phyloP scores from a whole-genome alignment of 2,888 invertebrate genomes.

The Euplagia quadripunctaria region DNA sequence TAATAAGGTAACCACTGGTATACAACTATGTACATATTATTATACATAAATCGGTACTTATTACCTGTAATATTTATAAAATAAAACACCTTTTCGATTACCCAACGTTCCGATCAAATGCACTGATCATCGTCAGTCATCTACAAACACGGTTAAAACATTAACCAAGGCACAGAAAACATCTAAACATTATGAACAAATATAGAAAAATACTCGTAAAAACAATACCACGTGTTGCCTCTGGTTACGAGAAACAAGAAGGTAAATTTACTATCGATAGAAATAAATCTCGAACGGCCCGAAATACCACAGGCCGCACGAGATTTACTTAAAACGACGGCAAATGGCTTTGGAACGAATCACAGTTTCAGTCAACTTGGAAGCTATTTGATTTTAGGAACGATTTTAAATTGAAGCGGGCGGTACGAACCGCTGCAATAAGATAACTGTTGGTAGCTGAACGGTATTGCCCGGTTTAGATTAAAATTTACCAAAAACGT shows the following conservation, averaged over 20 bases:
- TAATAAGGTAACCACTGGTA: too few relatives aligned
- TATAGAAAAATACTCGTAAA: not conserved
- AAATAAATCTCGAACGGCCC: slow-evolving; percentile 80
- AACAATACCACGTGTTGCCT: slow-evolving; percentile 18
- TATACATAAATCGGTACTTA: too few relatives aligned
- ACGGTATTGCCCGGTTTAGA: slow-evolving; percentile 46
- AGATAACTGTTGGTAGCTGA: slow-evolving; percentile 51
- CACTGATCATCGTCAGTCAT: too few relatives aligned
- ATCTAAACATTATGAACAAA: not conserved
- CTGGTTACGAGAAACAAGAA: slow-evolving; percentile 12
- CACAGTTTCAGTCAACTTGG: slow-evolving; percentile 15
- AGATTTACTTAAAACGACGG: slow-evolving; percentile 81
- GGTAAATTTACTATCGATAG: slow-evolving; percentile 57
- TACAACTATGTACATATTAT: too few relatives aligned
- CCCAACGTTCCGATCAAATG: too few relatives aligned
- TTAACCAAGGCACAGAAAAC: not conserved
- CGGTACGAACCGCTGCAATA: slow-evolving; percentile 39
- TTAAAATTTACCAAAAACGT: slow-evolving; percentile 10
- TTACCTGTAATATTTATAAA: too few relatives aligned
- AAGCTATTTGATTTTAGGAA: slow-evolving; percentile 17
- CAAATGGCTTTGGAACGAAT: slow-evolving; percentile 33
- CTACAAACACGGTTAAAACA: too few relatives aligned
- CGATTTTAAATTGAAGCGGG: slow-evolving; percentile 33
- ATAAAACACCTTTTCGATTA: too few relatives aligned
- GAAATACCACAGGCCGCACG: slow-evolving; percentile 76